A percentile compares a stretch with the other conserved stretches of the same genome.
Conservation (phyloP, 1,140 invertebrate species). For the Atta cephalotes region DNA sequence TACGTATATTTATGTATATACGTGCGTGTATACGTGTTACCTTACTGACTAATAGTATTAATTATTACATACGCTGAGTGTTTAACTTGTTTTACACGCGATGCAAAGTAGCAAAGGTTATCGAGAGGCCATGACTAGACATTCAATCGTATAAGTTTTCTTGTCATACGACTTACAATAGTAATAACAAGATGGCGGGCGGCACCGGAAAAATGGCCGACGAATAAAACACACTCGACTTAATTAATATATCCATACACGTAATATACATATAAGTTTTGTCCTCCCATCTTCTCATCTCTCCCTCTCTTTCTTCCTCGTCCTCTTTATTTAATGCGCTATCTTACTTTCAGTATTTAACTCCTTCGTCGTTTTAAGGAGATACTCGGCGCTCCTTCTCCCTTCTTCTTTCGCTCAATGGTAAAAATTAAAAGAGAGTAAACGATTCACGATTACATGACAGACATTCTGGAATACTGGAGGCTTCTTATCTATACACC, state of each 20-base stretch:
- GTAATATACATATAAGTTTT: constrained; percentile 53
- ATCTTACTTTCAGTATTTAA: constrained; percentile 74
- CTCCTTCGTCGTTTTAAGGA: constrained; percentile 54
- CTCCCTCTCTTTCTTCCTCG: constrained; percentile 15
- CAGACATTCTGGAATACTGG: constrained; percentile 77
- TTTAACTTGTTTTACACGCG: constrained; percentile 74
- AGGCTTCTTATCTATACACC: constrained; percentile 70
- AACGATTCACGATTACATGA: constrained; percentile 76
- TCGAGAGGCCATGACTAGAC: constrained; percentile 86
- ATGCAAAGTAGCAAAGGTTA: constrained; percentile 80
- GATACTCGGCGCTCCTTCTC: constrained; percentile 35
- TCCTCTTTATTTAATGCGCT: constrained; percentile 48
- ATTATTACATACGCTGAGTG: constrained; percentile 66
- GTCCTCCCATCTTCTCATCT: neutral
- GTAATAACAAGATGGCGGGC: constrained; percentile 86
- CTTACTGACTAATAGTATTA: constrained; percentile 60
- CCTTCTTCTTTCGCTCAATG: constrained; percentile 16
- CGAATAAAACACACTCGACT: constrained; percentile 83
- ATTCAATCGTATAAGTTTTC: constrained; percentile 82
- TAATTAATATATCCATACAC: constrained; percentile 65
- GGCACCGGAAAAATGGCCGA: constrained; percentile 83
- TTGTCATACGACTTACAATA: constrained; percentile 80
- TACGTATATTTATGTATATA: constrained; percentile 43
- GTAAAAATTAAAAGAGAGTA: constrained; percentile 57
- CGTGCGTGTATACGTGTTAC: constrained; percentile 19